phyloP scores from a whole-genome alignment of 2,888 invertebrate genomes.

The Chloroclysta siterata region DNA sequence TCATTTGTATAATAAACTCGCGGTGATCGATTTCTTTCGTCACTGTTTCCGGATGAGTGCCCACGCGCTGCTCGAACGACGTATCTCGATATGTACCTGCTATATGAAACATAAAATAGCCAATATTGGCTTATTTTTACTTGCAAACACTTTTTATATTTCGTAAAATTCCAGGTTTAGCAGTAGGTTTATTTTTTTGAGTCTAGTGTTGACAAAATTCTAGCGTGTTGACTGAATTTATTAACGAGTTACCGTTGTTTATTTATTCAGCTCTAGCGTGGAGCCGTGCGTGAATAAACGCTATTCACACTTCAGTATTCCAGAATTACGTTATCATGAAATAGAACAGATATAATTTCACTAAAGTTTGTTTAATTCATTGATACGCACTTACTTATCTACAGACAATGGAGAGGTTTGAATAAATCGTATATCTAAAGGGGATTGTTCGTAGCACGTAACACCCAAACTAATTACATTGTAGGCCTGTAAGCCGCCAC shows the following conservation, averaged over 20 bases:
- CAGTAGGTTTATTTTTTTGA: not conserved
- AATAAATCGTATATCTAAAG: conserved; percentile 29
- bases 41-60: conserved; percentile 71
- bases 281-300: conserved; percentile 1
- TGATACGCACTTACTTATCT: conserved; percentile 7
- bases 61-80: conserved; percentile 50
- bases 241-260: not conserved
- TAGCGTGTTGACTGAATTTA: conserved; percentile 1
- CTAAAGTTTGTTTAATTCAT: conserved; percentile 17
- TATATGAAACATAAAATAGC: not conserved
- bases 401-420: conserved; percentile 12
- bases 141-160: not conserved
- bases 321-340: conserved; percentile 1
- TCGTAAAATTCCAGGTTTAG: not conserved
- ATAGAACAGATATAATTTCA: conserved; percentile 12
- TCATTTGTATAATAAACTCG: conserved; percentile 67
- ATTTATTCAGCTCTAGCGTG: conserved; percentile 2
- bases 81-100: not conserved
- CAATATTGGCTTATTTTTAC: not conserved
- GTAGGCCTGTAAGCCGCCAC: conserved; percentile 57
- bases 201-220: not conserved
- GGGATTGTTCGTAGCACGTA: conserved; percentile 49
- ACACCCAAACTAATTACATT: conserved; percentile 59
- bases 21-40: conserved; percentile 74
- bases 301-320: not conserved